These are phyloP conservation scores for Anticlea derivata DNA, from an alignment of 2,888 invertebrate species.

Conservation along the genomic window DNA sequence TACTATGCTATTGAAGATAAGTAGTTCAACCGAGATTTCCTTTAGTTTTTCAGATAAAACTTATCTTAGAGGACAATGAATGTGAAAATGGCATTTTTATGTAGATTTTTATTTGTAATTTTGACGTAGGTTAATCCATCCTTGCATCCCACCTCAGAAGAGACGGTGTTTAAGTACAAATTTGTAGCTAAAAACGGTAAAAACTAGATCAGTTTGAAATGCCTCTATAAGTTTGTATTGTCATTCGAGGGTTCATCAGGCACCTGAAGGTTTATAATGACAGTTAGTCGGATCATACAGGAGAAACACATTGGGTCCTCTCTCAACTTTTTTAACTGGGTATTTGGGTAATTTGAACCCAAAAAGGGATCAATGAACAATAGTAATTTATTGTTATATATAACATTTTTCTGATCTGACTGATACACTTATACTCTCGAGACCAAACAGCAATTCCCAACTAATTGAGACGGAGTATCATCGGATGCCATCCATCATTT, in stretches of 20 bases:
- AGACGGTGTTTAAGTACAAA: slow-evolving; percentile 16
- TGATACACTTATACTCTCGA: slow-evolving; percentile 8
- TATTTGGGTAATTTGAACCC: no score
- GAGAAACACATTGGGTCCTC: no score
- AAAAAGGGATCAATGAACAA: no score
- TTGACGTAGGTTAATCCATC: slow-evolving; percentile 7
- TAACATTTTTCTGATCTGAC: no score
- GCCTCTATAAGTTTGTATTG: no score
- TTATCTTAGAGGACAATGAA: no score
- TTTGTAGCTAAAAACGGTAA: slow-evolving; percentile 5
- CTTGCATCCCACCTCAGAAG: slow-evolving; percentile 13
- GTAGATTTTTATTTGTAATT: background rate
- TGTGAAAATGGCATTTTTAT: background rate
- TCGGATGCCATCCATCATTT: slow-evolving; percentile 21
- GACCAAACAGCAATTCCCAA: slow-evolving; percentile 20
- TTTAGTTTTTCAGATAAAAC: background rate
- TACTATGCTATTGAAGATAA: slow-evolving; percentile 31
- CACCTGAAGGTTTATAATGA: no score
- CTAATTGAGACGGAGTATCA: slow-evolving; percentile 35
- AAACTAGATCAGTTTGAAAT: background rate
- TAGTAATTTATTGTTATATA: no score
- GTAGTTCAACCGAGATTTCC: slow-evolving; percentile 20
- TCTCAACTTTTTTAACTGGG: no score
- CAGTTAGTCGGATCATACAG: no score
- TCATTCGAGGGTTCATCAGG: no score